These are phyloP conservation scores for Pollimyrus isidori DNA, from an alignment of 2,113 vertebrate species.

Conservation along the genomic window DNA sequence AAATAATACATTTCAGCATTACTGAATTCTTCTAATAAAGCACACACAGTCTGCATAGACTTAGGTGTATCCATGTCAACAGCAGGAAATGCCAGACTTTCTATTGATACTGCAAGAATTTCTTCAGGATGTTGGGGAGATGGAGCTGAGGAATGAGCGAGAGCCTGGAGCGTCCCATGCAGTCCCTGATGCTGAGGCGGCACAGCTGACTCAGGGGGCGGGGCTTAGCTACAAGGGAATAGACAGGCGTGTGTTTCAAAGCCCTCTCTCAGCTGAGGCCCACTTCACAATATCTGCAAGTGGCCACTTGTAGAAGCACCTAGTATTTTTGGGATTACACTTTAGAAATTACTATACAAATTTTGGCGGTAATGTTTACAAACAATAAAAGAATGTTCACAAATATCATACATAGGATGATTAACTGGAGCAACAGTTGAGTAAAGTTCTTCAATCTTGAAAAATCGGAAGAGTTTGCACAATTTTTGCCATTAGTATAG, in stretches of 20 bases:
- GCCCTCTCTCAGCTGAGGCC: background rate
- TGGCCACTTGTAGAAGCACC: background rate
- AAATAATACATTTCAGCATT: background rate
- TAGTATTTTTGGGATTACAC: background rate
- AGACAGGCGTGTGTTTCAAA: background rate
- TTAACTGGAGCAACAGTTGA: too few relatives aligned
- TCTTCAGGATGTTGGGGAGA: conserved; percentile 73
- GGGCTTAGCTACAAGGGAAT: conserved; percentile 65
- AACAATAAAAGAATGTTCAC: background rate
- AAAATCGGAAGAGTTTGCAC: too few relatives aligned
- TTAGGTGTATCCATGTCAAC: background rate
- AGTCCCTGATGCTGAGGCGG: conserved; percentile 74
- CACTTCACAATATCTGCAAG: background rate
- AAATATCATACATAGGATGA: background rate
- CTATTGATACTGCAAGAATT: conserved; percentile 84
- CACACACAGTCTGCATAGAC: background rate
- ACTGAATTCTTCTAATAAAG: background rate
- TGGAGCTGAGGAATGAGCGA: conserved; percentile 80
- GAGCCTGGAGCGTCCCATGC: conserved; percentile 70
- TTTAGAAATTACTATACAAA: background rate
- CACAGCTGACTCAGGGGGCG: conserved; percentile 79
- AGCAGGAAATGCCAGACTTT: background rate
- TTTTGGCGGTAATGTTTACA: background rate
- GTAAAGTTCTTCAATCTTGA: too few relatives aligned
- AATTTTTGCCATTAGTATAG: too few relatives aligned